Evolutionary conservation across 1,140 invertebrate genomes (phyloP).

Genomic region (Microplitis demolitor): DNA sequence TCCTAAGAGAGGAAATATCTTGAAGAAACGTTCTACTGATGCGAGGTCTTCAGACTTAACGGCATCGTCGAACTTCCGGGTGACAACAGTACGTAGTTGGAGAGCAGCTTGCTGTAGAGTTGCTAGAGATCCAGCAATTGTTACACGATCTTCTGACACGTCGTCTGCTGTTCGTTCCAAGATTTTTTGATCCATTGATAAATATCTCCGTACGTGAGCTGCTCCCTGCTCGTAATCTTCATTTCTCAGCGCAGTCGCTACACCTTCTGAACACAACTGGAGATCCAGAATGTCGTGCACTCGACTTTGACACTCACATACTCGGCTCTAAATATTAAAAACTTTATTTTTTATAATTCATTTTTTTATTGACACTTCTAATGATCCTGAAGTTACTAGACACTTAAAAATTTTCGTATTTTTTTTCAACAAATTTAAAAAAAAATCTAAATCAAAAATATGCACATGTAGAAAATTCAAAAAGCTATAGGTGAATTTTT

Average conservation of each 20-base stretch:
- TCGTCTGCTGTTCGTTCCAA: constrained; percentile 79
- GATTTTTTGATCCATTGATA: constrained; percentile 92
- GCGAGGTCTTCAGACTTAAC: constrained; percentile 86
- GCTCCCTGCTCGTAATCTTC: constrained; percentile 94
- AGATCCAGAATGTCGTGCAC: constrained; percentile 97
- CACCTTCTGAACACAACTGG: constrained; percentile 93
- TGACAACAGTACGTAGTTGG: constrained; percentile 73
- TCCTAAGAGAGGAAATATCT: constrained; percentile 94
- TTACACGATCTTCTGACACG: constrained; percentile 72
- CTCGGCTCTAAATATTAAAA: constrained; percentile 72
- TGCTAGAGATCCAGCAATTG: constrained; percentile 76
- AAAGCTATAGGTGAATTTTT: no score
- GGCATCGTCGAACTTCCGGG: constrained; percentile 89
- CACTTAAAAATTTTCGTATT: no score
- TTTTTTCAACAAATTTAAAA: no score
- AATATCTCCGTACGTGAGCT: constrained; percentile 91
- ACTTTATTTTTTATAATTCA: no score
- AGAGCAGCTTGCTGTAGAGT: constrained; percentile 86
- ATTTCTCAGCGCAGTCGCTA: constrained; percentile 87
- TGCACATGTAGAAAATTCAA: no score
- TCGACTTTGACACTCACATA: constrained; percentile 91
- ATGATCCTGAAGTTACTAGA: no score
- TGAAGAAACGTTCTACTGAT: constrained; percentile 95
- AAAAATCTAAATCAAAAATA: no score
- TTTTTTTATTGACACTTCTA: no score